Conservation (phyloP, 1,140 invertebrate species). For the Aphelinus certus region DNA sequence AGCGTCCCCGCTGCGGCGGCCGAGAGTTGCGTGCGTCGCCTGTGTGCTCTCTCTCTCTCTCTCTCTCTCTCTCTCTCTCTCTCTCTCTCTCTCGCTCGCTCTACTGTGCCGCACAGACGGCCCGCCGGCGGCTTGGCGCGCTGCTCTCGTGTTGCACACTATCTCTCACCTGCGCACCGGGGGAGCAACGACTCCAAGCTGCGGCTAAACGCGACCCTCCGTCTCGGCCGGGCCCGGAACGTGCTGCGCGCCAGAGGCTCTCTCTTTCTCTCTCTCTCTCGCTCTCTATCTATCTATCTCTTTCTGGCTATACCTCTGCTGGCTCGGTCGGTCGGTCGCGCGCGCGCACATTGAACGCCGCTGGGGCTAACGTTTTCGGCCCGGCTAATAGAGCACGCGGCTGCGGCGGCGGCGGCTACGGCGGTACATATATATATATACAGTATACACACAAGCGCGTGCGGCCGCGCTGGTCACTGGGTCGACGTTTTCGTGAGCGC, state of each 20-base stretch:
- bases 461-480: constrained; percentile 49
- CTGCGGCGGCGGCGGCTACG: too few species aligned
- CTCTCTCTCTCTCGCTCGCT: neutral
- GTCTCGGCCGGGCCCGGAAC: too few species aligned
- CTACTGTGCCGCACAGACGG: neutral
- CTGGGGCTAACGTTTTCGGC: constrained; percentile 62
- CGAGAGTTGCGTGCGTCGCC: constrained; percentile 24
- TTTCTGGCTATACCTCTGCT: constrained; percentile 24
- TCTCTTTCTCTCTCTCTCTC: neutral
- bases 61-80: neutral
- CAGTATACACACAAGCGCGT: neutral
- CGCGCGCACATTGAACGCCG: too few species aligned
- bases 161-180: too few species aligned
- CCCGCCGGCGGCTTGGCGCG: too few species aligned
- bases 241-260: neutral
- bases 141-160: too few species aligned
- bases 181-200: too few species aligned
- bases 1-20: too few species aligned
- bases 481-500: constrained; percentile 55
- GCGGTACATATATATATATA: neutral
- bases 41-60: constrained; percentile 27
- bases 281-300: neutral
- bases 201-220: too few species aligned
- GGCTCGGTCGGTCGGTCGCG: too few species aligned
- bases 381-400: constrained; percentile 39